phyloP scores from a whole-genome alignment of 2,113 vertebrate species.

The Mirounga angustirostris region DNA sequence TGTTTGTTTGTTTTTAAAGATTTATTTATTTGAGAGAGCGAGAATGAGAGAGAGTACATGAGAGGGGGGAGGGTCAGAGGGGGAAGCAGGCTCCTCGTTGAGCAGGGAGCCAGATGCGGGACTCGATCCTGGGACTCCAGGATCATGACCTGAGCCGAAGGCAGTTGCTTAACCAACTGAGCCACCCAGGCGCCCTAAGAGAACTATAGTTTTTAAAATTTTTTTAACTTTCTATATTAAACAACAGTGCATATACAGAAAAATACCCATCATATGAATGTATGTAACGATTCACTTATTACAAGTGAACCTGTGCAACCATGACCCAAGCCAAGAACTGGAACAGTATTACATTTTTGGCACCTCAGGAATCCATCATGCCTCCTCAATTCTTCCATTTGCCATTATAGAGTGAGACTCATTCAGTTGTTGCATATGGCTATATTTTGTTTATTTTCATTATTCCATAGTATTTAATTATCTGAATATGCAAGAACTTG shows the following conservation, averaged over 20 bases:
- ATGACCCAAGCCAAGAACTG: conserved; percentile 23
- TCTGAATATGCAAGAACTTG: background rate
- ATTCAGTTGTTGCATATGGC: background rate
- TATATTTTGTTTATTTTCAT: background rate
- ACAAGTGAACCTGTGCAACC: background rate
- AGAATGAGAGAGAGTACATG: no score
- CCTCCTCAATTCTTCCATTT: background rate
- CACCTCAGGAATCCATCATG: background rate
- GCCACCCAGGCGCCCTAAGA: background rate
- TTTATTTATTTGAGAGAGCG: no score
- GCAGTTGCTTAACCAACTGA: no score
- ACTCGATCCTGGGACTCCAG: no score
- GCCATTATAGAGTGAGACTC: background rate
- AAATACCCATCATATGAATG: background rate
- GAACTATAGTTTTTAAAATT: background rate
- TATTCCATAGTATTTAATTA: background rate
- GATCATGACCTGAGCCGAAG: no score
- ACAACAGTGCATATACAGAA: background rate
- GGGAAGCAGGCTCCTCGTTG: no score
- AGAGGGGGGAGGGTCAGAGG: no score
- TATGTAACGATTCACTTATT: background rate
- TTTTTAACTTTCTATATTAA: conserved; percentile 1
- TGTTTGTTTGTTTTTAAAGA: no score
- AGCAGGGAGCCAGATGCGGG: no score
- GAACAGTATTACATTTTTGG: background rate